Conservation (phyloP, 2,888 invertebrate genomes). For the Scaptomyza flava region DNA sequence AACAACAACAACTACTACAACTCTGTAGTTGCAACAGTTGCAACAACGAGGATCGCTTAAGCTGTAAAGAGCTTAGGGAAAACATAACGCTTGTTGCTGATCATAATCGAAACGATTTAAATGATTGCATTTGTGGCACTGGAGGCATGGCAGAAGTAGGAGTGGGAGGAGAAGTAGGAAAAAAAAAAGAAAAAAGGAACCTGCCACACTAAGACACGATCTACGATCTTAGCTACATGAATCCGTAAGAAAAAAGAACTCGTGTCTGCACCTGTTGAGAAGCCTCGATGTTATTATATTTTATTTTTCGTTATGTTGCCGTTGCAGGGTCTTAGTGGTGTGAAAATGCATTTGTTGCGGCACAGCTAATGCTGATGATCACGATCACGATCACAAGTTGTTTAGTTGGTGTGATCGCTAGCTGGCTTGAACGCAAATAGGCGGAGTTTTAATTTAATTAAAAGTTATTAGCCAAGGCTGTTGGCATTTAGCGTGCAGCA, state of each 20-base stretch:
- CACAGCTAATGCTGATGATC: conserved; percentile 60
- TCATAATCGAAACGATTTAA: conserved; percentile 76
- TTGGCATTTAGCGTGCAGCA: conserved; percentile 47
- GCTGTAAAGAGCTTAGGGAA: conserved; percentile 52
- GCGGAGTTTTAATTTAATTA: conserved; percentile 79
- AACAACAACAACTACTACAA: conserved; percentile 7
- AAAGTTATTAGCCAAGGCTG: conserved; percentile 70
- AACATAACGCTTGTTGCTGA: conserved; percentile 70
- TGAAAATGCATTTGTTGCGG: conserved; percentile 73
- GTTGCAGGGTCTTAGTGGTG: conserved; percentile 40
- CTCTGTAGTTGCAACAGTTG: conserved; percentile 6
- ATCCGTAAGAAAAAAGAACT: conserved; percentile 12
- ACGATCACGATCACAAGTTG: conserved; percentile 55
- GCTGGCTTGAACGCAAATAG: conserved; percentile 65
- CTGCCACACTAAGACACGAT: conserved; percentile 14
- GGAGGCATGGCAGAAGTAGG: conserved; percentile 9
- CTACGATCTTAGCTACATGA: conserved; percentile 35
- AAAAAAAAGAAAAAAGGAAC: conserved; percentile 1
- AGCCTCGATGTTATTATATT: conserved; percentile 16
- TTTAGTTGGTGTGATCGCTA: conserved; percentile 13
- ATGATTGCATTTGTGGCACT: conserved; percentile 60
- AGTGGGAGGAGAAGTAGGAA: conserved; percentile 15
- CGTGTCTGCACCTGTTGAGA: conserved; percentile 65
- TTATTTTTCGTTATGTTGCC: background rate
- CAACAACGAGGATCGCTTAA: conserved; percentile 26